These are phyloP conservation scores for Leptinotarsa haldemani DNA, from an alignment of 2,888 invertebrate genomes.

Conservation along the genomic window DNA sequence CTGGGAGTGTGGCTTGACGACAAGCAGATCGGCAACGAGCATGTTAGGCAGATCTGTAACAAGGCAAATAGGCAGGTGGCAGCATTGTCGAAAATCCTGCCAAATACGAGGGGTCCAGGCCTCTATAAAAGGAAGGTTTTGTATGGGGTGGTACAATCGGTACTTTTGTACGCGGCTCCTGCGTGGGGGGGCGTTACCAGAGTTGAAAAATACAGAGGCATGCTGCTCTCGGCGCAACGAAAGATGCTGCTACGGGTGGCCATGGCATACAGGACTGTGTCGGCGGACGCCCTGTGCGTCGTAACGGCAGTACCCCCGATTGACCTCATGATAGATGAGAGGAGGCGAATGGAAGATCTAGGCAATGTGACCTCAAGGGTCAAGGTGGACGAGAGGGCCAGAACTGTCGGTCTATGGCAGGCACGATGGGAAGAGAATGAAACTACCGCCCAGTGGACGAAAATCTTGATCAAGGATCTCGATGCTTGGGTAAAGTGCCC, in stretches of 20 bases:
- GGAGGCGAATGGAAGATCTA: constrained; percentile 2
- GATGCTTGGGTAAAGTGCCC: neutral
- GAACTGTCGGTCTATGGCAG: constrained; percentile 20
- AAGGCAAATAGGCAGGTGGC: constrained; percentile 9
- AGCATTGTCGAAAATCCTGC: constrained; percentile 27
- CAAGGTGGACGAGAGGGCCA: neutral
- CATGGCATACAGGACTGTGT: constrained; percentile 35
- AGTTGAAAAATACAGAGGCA: constrained; percentile 21
- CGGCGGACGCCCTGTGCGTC: constrained; percentile 32
- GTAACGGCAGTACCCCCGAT: constrained; percentile 36
- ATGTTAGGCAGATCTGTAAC: neutral
- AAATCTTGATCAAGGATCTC: too few relatives aligned
- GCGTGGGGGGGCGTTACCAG: constrained; percentile 29
- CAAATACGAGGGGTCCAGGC: constrained; percentile 29
- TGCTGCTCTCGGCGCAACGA: constrained; percentile 23
- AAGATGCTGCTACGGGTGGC: constrained; percentile 16
- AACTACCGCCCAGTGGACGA: neutral
- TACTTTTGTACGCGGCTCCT: constrained; percentile 8
- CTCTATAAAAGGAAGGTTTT: constrained; percentile 22
- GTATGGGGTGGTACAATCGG: constrained; percentile 26
- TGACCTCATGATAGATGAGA: constrained; percentile 36
- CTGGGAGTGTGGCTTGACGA: constrained; percentile 29
- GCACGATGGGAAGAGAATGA: neutral
- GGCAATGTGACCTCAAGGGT: neutral
- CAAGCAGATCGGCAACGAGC: constrained; percentile 25